Base-by-base conservation (phyloP, 2,797 vertebrate genomes). In the Rhinophrynus dorsalis region DNA sequence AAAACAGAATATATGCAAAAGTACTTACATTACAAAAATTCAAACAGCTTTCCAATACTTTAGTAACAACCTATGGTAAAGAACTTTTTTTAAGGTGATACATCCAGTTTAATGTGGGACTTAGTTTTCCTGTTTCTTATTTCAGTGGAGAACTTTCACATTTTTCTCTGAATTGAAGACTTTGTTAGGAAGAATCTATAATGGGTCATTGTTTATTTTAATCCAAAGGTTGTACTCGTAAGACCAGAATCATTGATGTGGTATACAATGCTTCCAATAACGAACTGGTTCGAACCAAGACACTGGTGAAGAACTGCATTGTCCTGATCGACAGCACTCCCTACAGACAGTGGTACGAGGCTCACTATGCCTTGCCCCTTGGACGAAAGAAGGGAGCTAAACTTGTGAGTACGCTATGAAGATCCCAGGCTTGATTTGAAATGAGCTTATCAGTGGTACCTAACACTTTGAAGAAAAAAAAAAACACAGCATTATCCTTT, bases 261-360 rank as follows among this genome's bases (percentile, higher is more conserved):
- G 96, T 99, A 75, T 99, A 98, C 90, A 99, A 99, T 0, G 97
- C 97, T 13, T 98, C 96, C 64, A 99, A 99, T 90, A 99, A 99
- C 0, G 97, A 99, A 78, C 86, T 99, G 85, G 97, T 99, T 79
- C 90, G 97, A 83, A 99, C 97, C 61, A 99, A 99, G 86, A 99
- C 97, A 21, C 84, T 99, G 84, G 97, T 99, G 82, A 99, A 99
- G 91, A 99, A 99, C 78, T 98, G 96, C 82, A 93, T 99, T 0
- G 89, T 98, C 51, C 93, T 97, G 0, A 63, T 99, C 0, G 97
- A 98, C 86, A 97, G 95, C 81, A 92, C 94, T 24, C 97, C 97
- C 0, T 99, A 89, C 92, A 93, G 96, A 68, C 97, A 98, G 92
- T 99, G 97, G 97, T 99, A 94, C 4, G 97, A 99, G 84, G 90